phyloP scores from a whole-genome alignment of 2,888 invertebrate genomes.

The Lasioglossum figueresi region DNA sequence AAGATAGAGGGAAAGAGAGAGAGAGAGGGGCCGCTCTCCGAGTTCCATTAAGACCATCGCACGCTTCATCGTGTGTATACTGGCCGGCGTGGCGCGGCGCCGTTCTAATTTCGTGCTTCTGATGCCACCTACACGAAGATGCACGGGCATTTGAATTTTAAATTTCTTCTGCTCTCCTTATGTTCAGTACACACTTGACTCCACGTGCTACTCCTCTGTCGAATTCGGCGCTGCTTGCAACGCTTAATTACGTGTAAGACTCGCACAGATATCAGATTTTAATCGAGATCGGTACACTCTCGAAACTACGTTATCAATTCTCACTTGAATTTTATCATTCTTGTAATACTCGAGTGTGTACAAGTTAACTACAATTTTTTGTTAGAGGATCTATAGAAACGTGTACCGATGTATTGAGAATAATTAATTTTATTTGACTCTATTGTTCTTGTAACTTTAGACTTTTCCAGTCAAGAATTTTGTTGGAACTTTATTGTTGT shows the following conservation, averaged over 20 bases:
- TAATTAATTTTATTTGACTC: neutral
- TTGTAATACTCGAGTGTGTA: neutral
- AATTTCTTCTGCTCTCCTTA: neutral
- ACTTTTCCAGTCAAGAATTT: neutral
- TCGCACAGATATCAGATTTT: neutral
- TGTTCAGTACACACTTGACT: neutral
- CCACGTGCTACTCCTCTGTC: neutral
- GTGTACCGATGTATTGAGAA: neutral
- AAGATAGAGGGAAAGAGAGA: neutral
- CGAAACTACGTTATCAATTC: neutral
- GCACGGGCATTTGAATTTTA: neutral
- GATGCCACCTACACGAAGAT: constrained; percentile 6
- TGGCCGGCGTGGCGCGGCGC: neutral
- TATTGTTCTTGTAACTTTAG: neutral
- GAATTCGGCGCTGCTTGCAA: neutral
- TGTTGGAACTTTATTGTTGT: neutral
- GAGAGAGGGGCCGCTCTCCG: neutral
- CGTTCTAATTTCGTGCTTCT: constrained; percentile 15
- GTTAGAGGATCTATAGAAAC: neutral
- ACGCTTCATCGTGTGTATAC: neutral
- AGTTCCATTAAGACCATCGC: neutral
- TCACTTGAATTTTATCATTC: neutral
- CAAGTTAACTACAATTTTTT: neutral
- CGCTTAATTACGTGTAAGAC: neutral
- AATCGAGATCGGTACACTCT: neutral